These are phyloP conservation scores for Lepidurus apus DNA, from an alignment of 1,140 invertebrate genomes.

Conservation along the genomic window DNA sequence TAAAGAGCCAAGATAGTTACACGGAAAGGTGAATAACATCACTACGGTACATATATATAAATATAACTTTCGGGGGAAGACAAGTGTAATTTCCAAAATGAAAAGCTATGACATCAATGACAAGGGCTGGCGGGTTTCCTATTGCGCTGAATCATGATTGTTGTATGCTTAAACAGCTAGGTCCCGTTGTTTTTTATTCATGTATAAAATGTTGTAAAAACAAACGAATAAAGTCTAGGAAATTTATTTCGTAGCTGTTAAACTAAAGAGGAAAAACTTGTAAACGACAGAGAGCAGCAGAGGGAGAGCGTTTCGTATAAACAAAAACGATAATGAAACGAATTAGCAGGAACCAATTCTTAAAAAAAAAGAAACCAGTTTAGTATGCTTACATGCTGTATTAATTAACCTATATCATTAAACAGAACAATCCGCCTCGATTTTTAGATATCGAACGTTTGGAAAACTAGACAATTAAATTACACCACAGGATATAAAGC, in stretches of 20 bases:
- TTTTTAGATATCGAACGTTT: no score
- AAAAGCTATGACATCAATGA: background rate
- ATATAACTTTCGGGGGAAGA: background rate
- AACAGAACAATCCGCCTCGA: no score
- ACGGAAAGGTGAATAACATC: background rate
- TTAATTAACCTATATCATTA: no score
- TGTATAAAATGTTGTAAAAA: slow-evolving; percentile 14
- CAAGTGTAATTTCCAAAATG: background rate
- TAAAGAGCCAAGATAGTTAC: background rate
- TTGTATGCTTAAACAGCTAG: background rate
- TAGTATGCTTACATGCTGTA: no score
- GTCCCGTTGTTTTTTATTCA: slow-evolving; percentile 8
- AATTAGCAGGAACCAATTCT: no score
- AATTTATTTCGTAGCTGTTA: background rate
- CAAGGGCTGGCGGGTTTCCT: background rate
- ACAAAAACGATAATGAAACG: no score
- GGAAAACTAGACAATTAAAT: background rate
- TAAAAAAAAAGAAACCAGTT: no score
- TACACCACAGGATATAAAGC: slow-evolving; percentile 38
- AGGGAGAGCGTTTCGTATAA: background rate
- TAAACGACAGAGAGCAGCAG: background rate
- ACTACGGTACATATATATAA: background rate
- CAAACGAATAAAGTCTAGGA: slow-evolving; percentile 6
- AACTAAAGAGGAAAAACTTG: background rate
- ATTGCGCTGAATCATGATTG: background rate